Conservation (phyloP, 2,113 vertebrate species). For the Amblyornis subalaris region DNA sequence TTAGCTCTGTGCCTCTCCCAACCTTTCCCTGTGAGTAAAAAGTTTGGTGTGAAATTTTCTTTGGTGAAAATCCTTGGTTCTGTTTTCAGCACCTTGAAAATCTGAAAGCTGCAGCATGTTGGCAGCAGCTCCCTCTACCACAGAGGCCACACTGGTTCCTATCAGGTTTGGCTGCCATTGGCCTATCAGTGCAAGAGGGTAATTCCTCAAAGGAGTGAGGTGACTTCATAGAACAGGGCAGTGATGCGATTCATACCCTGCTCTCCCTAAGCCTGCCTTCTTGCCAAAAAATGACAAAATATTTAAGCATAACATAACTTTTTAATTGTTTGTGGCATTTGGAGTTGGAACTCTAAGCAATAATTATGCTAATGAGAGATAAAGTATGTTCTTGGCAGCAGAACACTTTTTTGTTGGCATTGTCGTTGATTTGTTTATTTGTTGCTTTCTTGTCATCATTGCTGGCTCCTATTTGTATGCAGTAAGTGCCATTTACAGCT, state of each 20-base stretch:
- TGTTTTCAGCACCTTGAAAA: background rate
- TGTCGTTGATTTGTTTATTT: constrained; percentile 41
- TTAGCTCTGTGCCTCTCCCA: background rate
- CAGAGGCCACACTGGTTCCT: background rate
- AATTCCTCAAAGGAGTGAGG: background rate
- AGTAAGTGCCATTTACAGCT: background rate
- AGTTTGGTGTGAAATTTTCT: background rate
- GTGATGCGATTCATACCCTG: accelerated
- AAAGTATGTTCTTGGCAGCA: constrained; percentile 50
- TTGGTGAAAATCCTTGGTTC: background rate
- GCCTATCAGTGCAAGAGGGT: background rate
- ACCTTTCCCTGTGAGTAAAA: background rate
- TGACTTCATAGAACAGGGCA: background rate
- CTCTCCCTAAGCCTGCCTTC: background rate
- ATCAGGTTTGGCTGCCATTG: background rate
- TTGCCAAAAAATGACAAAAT: constrained; percentile 18
- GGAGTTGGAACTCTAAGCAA: constrained; percentile 32
- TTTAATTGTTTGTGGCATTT: constrained; percentile 22
- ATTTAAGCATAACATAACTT: constrained; percentile 33
- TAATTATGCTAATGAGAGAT: constrained; percentile 52
- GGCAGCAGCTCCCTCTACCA: background rate
- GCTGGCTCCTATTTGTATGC: background rate
- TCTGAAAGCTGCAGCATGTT: background rate
- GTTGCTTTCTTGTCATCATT: constrained; percentile 2
- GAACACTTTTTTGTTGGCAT: constrained; percentile 23